Evolutionary conservation across 2,113 vertebrate genomes (phyloP).

Genomic region (Camarhynchus parvulus): DNA sequence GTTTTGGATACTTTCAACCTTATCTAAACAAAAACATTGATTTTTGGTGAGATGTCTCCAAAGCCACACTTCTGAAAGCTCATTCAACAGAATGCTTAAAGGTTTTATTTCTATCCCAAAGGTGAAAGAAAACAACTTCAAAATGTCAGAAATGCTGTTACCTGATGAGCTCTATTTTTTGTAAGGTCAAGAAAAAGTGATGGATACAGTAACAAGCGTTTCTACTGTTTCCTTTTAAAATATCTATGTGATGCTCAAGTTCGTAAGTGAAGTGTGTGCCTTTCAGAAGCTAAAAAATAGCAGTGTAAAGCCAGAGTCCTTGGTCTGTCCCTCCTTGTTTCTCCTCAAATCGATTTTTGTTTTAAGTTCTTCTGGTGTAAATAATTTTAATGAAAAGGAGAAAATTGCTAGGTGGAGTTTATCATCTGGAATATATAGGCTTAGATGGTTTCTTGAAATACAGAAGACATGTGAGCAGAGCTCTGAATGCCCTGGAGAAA

Average conservation of each 20-base stretch:
- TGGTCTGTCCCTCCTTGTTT: constrained; percentile 28
- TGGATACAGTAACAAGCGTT: constrained; percentile 38
- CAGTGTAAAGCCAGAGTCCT: not conserved
- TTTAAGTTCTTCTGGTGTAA: constrained; percentile 65
- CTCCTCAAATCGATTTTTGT: constrained; percentile 48
- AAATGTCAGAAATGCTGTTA: constrained; percentile 58
- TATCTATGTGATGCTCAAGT: constrained; percentile 19
- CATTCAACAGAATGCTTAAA: constrained; percentile 23
- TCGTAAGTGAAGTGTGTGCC: not conserved
- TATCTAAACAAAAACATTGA: not conserved
- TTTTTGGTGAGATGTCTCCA: constrained; percentile 8
- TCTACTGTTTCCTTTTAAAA: constrained; percentile 50
- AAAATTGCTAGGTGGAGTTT: constrained; percentile 41
- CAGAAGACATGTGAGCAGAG: not conserved
- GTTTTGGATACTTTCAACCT: not conserved
- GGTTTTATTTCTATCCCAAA: constrained; percentile 50
- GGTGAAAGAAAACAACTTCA: constrained; percentile 54
- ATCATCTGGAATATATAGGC: constrained; percentile 33
- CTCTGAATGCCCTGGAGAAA: not conserved
- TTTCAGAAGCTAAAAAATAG: constrained; percentile 1
- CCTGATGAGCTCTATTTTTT: constrained; percentile 20
- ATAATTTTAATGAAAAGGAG: constrained; percentile 66
- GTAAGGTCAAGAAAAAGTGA: constrained; percentile 50
- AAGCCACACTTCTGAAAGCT: constrained; percentile 3
- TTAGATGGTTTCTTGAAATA: constrained; percentile 29